These are phyloP conservation scores for Agrochola circellaris DNA, from an alignment of 2,888 invertebrate species.

Conservation along the genomic window DNA sequence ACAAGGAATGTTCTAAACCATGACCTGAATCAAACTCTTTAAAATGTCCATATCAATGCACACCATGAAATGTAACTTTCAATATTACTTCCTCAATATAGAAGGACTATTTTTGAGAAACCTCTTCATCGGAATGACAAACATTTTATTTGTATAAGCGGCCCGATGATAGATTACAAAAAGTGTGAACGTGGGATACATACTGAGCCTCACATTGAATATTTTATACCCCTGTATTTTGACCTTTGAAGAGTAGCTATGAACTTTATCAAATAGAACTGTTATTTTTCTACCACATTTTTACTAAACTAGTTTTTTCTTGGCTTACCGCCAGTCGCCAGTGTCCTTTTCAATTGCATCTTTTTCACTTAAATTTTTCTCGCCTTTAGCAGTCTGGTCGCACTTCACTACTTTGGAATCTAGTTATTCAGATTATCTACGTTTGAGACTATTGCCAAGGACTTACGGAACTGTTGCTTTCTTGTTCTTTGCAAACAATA, in stretches of 20 bases:
- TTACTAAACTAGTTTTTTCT: slow-evolving; percentile 28
- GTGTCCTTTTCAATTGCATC: slow-evolving; percentile 54
- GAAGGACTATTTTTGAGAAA: slow-evolving; percentile 62
- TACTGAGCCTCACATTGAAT: slow-evolving; percentile 39
- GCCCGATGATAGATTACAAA: slow-evolving; percentile 56
- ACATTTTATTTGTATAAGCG: slow-evolving; percentile 58
- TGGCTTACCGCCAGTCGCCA: slow-evolving; percentile 41
- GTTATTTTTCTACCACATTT: slow-evolving; percentile 20
- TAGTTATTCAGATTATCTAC: slow-evolving; percentile 48
- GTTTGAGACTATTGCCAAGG: slow-evolving; percentile 6
- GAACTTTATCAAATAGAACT: slow-evolving; percentile 14
- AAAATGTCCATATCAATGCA: slow-evolving; percentile 47
- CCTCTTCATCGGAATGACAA: slow-evolving; percentile 64
- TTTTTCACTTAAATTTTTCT: slow-evolving; percentile 45
- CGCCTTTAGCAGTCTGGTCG: slow-evolving; percentile 41
- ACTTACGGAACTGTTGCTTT: slow-evolving; percentile 13
- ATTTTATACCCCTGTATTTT: slow-evolving; percentile 32
- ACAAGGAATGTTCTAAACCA: neutral
- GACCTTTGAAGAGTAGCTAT: slow-evolving; percentile 34
- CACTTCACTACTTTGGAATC: slow-evolving; percentile 38
- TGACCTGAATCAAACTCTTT: slow-evolving; percentile 12
- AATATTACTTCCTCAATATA: slow-evolving; percentile 69
- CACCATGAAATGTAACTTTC: slow-evolving; percentile 48
- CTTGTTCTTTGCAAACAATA: neutral
- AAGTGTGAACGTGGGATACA: slow-evolving; percentile 56